These are phyloP conservation scores for Heteromormyrus szaboi DNA, from an alignment of 2,797 vertebrate genomes.

Conservation along the genomic window DNA sequence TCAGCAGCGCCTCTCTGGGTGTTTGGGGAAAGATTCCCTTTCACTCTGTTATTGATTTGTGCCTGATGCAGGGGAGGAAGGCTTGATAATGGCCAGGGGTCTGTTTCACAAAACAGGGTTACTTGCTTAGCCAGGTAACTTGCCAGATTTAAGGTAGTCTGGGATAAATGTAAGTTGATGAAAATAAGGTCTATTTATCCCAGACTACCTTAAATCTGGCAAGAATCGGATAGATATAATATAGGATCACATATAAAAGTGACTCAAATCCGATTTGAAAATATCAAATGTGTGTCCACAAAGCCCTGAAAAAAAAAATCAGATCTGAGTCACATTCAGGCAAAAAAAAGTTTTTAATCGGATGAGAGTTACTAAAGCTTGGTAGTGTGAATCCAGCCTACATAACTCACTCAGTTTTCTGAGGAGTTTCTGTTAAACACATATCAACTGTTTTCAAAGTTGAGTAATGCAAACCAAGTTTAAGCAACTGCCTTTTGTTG, in stretches of 20 bases:
- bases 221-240: not conserved
- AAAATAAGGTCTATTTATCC: no score
- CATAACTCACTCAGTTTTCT: not conserved
- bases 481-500: not conserved
- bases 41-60: conserved; percentile 20
- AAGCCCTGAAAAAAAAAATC: not conserved
- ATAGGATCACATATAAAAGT: not conserved
- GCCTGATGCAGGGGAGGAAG: not conserved
- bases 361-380: not conserved
- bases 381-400: not conserved
- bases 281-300: not conserved
- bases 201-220: no score
- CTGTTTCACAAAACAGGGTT: no score
- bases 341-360: not conserved
- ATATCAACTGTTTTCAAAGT: not conserved
- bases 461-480: not conserved
- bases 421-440: not conserved
- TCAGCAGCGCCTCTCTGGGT: conserved; percentile 39
- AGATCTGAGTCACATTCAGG: not conserved
- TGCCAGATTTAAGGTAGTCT: no score
- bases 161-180: no score
- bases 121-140: no score
- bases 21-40: conserved; percentile 50
- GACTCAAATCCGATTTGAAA: not conserved
- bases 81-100: not conserved